A percentile compares a stretch with the other conserved stretches of the same genome.
Evolutionary conservation across 2,113 vertebrate genomes (phyloP).

Genomic region (Gadus chalcogrammus): DNA sequence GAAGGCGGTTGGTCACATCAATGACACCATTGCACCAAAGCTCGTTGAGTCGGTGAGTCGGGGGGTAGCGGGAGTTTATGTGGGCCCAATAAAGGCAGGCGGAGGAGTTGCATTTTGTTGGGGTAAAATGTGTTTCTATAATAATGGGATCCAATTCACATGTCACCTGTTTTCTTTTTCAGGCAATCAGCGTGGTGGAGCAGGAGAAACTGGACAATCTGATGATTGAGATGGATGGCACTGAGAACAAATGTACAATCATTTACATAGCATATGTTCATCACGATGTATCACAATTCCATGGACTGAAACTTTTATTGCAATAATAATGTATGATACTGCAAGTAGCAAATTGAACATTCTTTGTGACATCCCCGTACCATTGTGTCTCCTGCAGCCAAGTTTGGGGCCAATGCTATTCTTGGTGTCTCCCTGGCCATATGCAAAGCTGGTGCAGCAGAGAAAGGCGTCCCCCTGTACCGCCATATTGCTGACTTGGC

Average conservation of each 20-base stretch:
- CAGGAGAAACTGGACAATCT: conserved; percentile 88
- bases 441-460: conserved; percentile 88
- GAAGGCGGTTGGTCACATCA: conserved; percentile 90
- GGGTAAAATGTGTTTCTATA: too few species aligned
- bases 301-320: not conserved
- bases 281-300: not conserved
- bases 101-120: not conserved
- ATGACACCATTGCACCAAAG: conserved; percentile 83
- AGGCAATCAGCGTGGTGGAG: conserved; percentile 85
- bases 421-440: conserved; percentile 87
- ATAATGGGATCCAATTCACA: not conserved
- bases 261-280: not conserved
- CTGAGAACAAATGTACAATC: conserved; percentile 88
- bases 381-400: conserved; percentile 68
- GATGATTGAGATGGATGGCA: conserved; percentile 89
- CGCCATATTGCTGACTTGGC: conserved; percentile 91
- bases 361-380: conserved; percentile 28
- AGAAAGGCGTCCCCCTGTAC: conserved; percentile 85
- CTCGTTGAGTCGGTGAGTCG: conserved; percentile 84
- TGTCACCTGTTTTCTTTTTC: conserved; percentile 25
- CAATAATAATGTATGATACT: conserved; percentile 19
- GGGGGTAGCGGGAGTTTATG: not conserved
- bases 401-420: conserved; percentile 91
- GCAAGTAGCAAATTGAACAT: conserved; percentile 14
- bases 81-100: too few species aligned